Percentiles rank a stretch among this genome's conserved stretches.
These are phyloP conservation scores for Synanthedon andrenaeformis DNA, from an alignment of 2,888 invertebrate species.

Conservation along the genomic window DNA sequence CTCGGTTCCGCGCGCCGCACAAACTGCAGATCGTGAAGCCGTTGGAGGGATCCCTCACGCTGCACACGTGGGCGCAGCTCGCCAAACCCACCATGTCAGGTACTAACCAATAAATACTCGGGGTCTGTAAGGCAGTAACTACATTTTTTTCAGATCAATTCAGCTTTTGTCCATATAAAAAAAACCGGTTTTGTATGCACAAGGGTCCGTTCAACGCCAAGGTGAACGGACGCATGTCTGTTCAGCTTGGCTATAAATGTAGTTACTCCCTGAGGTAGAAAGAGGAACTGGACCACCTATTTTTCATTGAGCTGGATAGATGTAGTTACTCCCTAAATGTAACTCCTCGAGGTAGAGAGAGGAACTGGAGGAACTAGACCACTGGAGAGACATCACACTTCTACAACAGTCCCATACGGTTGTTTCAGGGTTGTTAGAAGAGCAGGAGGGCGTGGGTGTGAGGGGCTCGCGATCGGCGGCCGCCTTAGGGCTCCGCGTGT, in stretches of 20 bases:
- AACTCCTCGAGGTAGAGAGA: no score
- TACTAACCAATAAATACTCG: slow-evolving; percentile 4
- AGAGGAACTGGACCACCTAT: no score
- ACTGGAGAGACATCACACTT: no score
- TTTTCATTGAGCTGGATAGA: neutral
- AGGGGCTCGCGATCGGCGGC: slow-evolving; percentile 81
- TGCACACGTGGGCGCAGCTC: slow-evolving; percentile 94
- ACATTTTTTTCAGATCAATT: neutral
- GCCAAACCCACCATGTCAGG: slow-evolving; percentile 94
- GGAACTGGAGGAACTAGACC: no score
- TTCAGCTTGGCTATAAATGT: no score
- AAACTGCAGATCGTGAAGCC: slow-evolving; percentile 94
- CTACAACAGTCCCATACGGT: no score
- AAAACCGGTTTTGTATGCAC: no score
- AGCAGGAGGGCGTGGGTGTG: slow-evolving; percentile 90
- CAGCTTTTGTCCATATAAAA: no score
- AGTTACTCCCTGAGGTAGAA: no score
- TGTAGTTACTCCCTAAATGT: neutral
- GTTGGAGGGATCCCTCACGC: slow-evolving; percentile 91
- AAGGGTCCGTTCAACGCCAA: no score
- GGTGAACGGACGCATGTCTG: no score
- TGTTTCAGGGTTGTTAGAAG: slow-evolving; percentile 77
- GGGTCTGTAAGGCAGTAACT: neutral
- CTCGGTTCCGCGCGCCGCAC: slow-evolving; percentile 83
- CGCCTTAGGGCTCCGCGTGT: slow-evolving; percentile 78